Evolutionary conservation across 2,888 invertebrate species (phyloP).

Genomic region (Baccha elongata): DNA sequence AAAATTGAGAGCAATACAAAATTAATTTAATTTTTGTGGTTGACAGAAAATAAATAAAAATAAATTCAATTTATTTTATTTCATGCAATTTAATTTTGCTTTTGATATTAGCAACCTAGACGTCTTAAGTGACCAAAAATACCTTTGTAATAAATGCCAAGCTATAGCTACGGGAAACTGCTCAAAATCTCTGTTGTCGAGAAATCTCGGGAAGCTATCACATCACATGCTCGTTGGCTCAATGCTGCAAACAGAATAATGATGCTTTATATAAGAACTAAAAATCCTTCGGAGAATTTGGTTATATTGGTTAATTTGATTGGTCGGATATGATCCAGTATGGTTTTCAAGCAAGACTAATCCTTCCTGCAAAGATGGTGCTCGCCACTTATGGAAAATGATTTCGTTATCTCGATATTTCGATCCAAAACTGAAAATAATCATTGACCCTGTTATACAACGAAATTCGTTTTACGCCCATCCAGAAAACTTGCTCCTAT

Average conservation of each 20-base stretch:
- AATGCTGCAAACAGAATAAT: no score
- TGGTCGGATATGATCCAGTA: slow-evolving; percentile 14
- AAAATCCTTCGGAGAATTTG: no score
- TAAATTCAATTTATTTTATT: no score
- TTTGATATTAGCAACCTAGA: neutral
- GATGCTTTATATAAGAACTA: no score
- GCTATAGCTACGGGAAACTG: neutral
- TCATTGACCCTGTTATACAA: slow-evolving; percentile 18
- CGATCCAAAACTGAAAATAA: neutral
- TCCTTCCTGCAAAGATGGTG: neutral
- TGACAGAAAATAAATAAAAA: no score
- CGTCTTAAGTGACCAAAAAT: neutral
- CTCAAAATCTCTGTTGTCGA: neutral
- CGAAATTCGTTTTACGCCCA: no score
- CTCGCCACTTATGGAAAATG: neutral
- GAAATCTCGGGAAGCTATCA: neutral
- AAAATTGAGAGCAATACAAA: no score
- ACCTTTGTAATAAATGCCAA: no score
- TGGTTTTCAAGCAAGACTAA: neutral
- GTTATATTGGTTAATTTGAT: neutral
- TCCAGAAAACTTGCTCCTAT: no score
- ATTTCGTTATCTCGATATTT: neutral
- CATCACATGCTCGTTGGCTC: neutral
- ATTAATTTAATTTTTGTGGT: no score
- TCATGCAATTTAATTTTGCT: no score